phyloP scores from a whole-genome alignment of 2,113 vertebrate species.

The Varanus komodoensis region DNA sequence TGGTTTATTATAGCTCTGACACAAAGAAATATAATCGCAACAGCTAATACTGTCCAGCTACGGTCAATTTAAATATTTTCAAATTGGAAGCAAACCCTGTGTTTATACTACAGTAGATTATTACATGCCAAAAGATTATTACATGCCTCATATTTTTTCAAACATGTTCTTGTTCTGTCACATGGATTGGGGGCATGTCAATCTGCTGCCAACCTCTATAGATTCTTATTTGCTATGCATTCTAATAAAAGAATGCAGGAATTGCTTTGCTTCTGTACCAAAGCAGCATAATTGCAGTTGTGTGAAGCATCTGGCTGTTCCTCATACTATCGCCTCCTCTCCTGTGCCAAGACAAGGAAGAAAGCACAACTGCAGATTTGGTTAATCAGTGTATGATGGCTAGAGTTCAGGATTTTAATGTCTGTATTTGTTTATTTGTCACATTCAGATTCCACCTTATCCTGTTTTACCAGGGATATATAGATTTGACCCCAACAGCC shows the following conservation, averaged over 20 bases:
- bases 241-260: neutral
- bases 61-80: neutral
- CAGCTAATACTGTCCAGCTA: neutral
- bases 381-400: neutral
- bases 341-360: too few species aligned
- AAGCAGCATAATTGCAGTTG: neutral
- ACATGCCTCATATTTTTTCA: neutral
- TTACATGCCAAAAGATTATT: neutral
- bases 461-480: neutral
- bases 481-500: neutral
- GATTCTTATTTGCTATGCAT: neutral
- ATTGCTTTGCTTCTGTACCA: neutral
- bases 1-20: neutral
- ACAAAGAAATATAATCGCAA: neutral
- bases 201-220: neutral
- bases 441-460: too few species aligned
- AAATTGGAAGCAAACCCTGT: neutral
- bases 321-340: neutral
- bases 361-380: neutral
- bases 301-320: neutral
- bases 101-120: neutral
- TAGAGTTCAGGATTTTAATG: neutral
- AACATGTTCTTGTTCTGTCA: neutral
- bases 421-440: too few species aligned
- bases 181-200: neutral